Base-by-base conservation (phyloP, 2,113 vertebrate genomes). In the Rallus limicola region DNA sequence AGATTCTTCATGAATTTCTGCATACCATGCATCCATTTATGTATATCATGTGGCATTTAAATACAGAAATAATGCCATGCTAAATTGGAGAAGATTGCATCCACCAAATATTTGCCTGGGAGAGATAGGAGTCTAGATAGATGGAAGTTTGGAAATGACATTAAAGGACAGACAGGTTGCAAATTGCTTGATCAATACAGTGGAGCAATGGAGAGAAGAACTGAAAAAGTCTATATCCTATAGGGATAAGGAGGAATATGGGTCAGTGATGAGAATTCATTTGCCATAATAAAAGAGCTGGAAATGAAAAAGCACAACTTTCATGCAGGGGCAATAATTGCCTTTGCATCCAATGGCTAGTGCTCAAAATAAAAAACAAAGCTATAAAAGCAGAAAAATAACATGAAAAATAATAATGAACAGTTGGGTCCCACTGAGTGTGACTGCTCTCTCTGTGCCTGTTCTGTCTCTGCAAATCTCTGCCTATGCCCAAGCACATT, bases 261-360 rank as follows among this genome's bases (percentile, higher is more conserved):
- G 77, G 70, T 82, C 92, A 95, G 63, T 75, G 50, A 92, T 90
- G 85, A 95, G 69, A 85, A 95, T 93, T 87, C 80, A 90, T 91
- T 94, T 95, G 89, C 77, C 34, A 38, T 92, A 94, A 91, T 93
- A 92, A 94, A 95, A 96, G 36, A 91, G 58, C 81, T 91, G 65
- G 60, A 94, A 95, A 93, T 90, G 71, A 90, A 92, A 94, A 95
- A 82, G 46, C 26, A 40, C 53, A 94, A 60, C 64, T 88, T 94
- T 36, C 84, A 83, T 75, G 75, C 71, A 72, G 10, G 4, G 42
- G 44, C 52, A 94, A 86, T 86, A 94, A 93, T 86, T 94, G 91
- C 63, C 60, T 93, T 95, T 90, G 58, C 48, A 90, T 90, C 68
- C 64, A 93, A n/a, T 75, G 71, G 18, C 56, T 91, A 72, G 72